phyloP scores from a whole-genome alignment of 35 echinoderm and acorn worm genomes.

The Ophioderma brevispina region DNA sequence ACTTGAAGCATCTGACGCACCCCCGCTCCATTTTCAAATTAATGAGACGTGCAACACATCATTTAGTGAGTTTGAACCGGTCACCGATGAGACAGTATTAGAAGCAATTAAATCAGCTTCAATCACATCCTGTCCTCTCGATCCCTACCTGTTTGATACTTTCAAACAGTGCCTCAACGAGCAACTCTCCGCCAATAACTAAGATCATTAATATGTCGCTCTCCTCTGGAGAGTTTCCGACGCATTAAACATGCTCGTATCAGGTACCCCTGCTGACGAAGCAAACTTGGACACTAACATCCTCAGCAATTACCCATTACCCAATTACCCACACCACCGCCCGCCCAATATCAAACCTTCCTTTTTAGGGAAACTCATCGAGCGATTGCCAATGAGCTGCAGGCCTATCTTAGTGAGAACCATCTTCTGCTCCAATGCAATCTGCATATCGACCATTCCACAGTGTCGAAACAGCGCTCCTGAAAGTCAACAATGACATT shows the following conservation, averaged over 20 bases:
- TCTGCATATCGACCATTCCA: slow-evolving; percentile 30
- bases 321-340: too few species aligned
- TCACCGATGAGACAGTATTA: slow-evolving; percentile 17
- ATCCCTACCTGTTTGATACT: slow-evolving; percentile 17
- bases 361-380: slow-evolving; percentile 39
- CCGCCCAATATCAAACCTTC: slow-evolving; percentile 46
- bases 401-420: slow-evolving; percentile 20
- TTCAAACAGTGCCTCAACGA: slow-evolving; percentile 14
- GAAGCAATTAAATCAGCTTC: slow-evolving; percentile 8
- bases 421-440: neutral
- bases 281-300: slow-evolving; percentile 14
- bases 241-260: slow-evolving; percentile 2
- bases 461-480: slow-evolving; percentile 26
- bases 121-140: slow-evolving; percentile 35
- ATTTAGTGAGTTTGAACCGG: neutral
- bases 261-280: slow-evolving; percentile 14
- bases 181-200: slow-evolving; percentile 30
- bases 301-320: slow-evolving; percentile 30
- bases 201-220: slow-evolving; percentile 35
- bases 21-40: slow-evolving; percentile 2
- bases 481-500: slow-evolving; percentile 48
- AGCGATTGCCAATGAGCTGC: slow-evolving; percentile 10
- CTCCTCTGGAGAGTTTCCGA: slow-evolving; percentile 11
- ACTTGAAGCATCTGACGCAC: neutral
- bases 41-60: neutral